Conservation (phyloP, 2,797 vertebrate genomes). For the Spondyliosoma cantharus region DNA sequence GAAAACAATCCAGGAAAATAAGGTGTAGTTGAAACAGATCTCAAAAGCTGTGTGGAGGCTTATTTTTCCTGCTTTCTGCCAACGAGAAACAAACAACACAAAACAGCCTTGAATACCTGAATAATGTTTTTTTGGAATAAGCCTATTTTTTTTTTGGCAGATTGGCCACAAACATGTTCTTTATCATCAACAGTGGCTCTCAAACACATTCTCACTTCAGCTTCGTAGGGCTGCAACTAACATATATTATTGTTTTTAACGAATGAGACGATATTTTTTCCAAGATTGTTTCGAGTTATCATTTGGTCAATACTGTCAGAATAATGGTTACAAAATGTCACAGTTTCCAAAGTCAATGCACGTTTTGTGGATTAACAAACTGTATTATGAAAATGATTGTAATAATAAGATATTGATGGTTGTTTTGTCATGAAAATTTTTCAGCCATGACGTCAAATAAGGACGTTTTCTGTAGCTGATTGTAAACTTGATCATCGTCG, state of each 20-base stretch:
- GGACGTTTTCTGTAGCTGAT: background rate
- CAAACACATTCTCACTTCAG: background rate
- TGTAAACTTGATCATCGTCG: background rate
- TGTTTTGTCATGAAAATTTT: background rate
- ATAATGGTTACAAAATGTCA: background rate
- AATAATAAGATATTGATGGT: background rate
- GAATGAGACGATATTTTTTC: background rate
- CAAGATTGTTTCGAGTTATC: background rate
- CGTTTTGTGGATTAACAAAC: no score
- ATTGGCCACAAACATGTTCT: background rate
- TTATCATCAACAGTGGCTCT: background rate
- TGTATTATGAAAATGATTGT: background rate
- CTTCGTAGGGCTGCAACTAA: background rate
- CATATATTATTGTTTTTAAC: background rate
- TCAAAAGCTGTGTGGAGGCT: slow-evolving; percentile 5
- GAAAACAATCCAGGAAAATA: background rate
- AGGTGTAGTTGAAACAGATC: background rate
- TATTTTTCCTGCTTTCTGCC: background rate
- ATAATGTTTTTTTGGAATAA: background rate
- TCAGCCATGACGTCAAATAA: background rate
- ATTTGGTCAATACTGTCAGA: background rate
- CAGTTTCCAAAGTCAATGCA: background rate
- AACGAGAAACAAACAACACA: background rate
- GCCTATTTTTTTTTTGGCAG: background rate
- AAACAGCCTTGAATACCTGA: background rate